Conservation (phyloP, 1,140 invertebrate species). For the Meloidogyne chitwoodi region DNA sequence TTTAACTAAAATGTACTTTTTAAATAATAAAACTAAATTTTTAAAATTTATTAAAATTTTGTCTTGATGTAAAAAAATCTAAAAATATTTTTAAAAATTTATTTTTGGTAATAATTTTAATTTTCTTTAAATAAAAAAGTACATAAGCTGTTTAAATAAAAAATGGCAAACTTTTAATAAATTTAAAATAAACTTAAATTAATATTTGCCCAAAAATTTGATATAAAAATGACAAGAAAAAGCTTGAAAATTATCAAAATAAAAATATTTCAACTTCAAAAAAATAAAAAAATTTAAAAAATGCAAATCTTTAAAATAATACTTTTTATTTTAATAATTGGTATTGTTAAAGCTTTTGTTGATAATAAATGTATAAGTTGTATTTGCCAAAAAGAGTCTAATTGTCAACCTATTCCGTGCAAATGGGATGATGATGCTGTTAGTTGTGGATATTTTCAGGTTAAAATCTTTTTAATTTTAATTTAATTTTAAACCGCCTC, state of each 20-base stretch:
- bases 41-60: no score
- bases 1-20: no score
- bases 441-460: neutral
- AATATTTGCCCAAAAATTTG: neutral
- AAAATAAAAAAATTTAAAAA: neutral
- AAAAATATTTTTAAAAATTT: no score
- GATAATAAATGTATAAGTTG: neutral
- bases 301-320: neutral
- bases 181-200: neutral
- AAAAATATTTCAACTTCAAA: neutral
- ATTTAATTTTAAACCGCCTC: neutral
- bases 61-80: no score
- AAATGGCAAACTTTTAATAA: neutral
- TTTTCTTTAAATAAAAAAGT: neutral
- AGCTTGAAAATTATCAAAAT: neutral
- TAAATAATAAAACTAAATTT: no score
- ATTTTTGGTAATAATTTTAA: neutral
- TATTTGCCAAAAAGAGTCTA: neutral
- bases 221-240: neutral
- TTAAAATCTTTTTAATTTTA: neutral
- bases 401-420: neutral
- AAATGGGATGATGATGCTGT: neutral
- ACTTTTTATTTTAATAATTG: neutral
- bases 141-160: neutral
- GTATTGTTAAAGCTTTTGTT: neutral